Evolutionary conservation across 1,140 invertebrate species (phyloP).

Genomic region (Callitettix versicolor): DNA sequence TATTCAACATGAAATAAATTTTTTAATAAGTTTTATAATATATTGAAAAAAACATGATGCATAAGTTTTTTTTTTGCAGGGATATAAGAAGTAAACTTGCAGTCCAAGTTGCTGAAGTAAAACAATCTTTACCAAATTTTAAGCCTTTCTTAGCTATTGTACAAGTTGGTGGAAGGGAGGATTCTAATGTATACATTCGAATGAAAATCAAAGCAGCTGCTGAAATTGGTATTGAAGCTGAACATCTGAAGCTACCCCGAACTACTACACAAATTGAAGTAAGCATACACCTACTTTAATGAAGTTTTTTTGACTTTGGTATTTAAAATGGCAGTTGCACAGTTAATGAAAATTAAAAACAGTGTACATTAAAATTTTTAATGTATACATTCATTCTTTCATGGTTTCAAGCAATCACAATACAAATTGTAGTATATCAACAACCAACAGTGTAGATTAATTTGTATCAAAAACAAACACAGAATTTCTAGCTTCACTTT

Average conservation of each 20-base stretch:
- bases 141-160: constrained; percentile 69
- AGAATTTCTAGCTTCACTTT: too few relatives aligned
- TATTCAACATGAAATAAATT: not conserved
- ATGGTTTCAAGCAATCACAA: too few relatives aligned
- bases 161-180: constrained; percentile 86
- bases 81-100: constrained; percentile 60
- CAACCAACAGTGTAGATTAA: too few relatives aligned
- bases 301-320: not conserved
- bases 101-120: constrained; percentile 51
- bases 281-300: constrained; percentile 20
- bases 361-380: too few relatives aligned
- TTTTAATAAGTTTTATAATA: not conserved
- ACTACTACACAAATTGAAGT: constrained; percentile 79
- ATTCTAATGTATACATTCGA: constrained; percentile 98
- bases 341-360: not conserved
- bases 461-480: too few relatives aligned
- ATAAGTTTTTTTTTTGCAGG: constrained; percentile 38
- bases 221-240: constrained; percentile 79
- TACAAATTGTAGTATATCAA: too few relatives aligned
- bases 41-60: not conserved
- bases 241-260: constrained; percentile 70
- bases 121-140: constrained; percentile 48
- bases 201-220: constrained; percentile 90
- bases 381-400: too few relatives aligned
- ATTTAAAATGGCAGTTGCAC: not conserved